phyloP scores from a whole-genome alignment of 64 coral and sea anemone species.

The Dendronephthya gigantea region DNA sequence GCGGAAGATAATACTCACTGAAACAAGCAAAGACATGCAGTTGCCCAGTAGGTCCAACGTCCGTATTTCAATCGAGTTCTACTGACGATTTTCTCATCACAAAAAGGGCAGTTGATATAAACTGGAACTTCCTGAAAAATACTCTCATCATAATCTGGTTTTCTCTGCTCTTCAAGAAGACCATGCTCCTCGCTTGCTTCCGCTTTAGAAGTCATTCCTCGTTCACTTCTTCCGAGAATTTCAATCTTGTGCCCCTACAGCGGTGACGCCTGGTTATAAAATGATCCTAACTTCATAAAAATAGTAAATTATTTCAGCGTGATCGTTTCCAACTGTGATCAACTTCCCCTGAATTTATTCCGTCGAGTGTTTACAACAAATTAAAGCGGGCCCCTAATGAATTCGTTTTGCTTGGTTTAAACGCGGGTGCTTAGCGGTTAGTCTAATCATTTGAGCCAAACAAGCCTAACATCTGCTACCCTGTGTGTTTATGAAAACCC shows the following conservation, averaged over 20 bases:
- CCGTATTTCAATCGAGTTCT: background rate
- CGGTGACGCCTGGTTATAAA: background rate
- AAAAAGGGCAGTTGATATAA: background rate
- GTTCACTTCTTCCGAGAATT: background rate
- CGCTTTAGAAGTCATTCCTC: too few relatives aligned
- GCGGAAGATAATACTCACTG: too few relatives aligned
- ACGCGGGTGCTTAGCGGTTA: background rate
- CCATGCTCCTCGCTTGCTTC: background rate
- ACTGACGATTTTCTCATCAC: background rate
- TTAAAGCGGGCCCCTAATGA: background rate
- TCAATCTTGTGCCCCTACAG: too few relatives aligned
- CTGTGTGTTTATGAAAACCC: too few relatives aligned
- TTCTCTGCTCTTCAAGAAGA: background rate
- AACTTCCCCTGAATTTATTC: background rate
- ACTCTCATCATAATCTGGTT: conserved; percentile 10
- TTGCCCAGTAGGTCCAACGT: background rate
- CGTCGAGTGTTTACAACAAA: background rate
- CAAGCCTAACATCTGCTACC: background rate
- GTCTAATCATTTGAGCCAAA: background rate
- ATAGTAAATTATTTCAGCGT: background rate
- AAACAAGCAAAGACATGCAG: background rate
- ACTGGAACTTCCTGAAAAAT: conserved; percentile 9
- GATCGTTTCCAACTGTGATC: background rate
- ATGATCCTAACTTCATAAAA: background rate
- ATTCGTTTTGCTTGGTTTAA: background rate